A percentile compares a stretch with the other conserved stretches of the same genome.
Conservation (phyloP, 2,888 invertebrate species). For the Pachydiplax longipennis region DNA sequence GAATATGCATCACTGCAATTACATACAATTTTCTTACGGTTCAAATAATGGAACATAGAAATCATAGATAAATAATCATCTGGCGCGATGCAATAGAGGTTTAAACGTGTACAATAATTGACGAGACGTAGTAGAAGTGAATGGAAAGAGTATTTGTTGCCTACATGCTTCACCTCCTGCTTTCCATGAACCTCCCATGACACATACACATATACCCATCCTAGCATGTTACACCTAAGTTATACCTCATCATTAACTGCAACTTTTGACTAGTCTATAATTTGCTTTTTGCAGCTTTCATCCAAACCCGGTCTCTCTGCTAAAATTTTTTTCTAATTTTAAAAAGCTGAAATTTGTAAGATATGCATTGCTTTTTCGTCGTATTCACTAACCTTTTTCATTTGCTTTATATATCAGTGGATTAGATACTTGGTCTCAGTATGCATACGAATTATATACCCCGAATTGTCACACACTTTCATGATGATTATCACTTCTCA, state of each 20-base stretch:
- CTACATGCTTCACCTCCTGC: slow-evolving; percentile 30
- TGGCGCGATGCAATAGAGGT: too few species aligned
- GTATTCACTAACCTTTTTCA: not conserved
- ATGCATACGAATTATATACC: too few species aligned
- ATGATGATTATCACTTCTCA: too few species aligned
- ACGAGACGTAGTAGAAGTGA: not conserved
- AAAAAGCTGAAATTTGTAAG: not conserved
- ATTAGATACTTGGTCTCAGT: too few species aligned
- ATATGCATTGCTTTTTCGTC: not conserved
- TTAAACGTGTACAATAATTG: too few species aligned
- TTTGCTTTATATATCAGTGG: not conserved
- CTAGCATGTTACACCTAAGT: not conserved
- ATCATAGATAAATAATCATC: too few species aligned
- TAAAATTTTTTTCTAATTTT: not conserved
- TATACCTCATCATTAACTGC: not conserved
- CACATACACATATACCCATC: not conserved
- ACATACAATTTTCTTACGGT: too few species aligned
- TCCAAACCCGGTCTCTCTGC: not conserved
- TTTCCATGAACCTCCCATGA: not conserved
- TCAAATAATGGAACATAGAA: too few species aligned
- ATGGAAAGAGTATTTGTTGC: slow-evolving; percentile 25
- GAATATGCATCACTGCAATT: too few species aligned
- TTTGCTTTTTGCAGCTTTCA: slow-evolving; percentile 13
- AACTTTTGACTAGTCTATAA: not conserved
- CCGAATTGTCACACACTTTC: too few species aligned